Base-by-base conservation (phyloP, 2,113 vertebrate genomes). In the Miniopterus natalensis region DNA sequence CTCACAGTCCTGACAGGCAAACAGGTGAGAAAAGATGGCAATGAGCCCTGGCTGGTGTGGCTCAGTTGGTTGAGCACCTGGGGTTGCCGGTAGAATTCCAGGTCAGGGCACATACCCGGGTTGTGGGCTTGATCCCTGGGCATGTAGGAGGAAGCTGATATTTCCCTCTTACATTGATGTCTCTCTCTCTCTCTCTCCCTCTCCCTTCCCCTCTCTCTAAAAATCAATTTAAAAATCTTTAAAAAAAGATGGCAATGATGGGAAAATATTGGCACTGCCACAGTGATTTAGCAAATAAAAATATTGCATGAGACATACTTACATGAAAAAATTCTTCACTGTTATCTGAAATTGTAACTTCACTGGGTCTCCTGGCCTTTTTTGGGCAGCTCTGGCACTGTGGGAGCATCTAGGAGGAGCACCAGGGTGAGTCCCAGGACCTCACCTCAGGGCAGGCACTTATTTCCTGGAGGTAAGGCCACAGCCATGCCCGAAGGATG, bases 401-500 rank as follows among this genome's bases (percentile, higher is more conserved):
- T 31, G 71, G 63, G 21, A 55, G n/a, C 63, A 3, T 1, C 53
- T 14, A 31, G 27, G 73, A 71, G 31, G 73, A 9, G 23, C 2
- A 1, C 27, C 10, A 63, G 70, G 31, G 63, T 10, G 14, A 1
- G 73, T n/a, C 23, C 40, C 31, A 27, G 70, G 80, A 18, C 49
- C 31, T 55, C 0, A 15, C 27, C 73, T 49, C 27, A 5, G 0
- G 71, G n/a, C 18, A 57, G 70, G 49, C 2, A 1, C 51, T 84
- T 36, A 36, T 36, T 36, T 70, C 57, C 89, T 6, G 13, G 53
- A 23, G 65, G 18, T 0, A 3, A 42, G 25, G 51, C 31, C 1
- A 0, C 11, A 66, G 71, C 6, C 70, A 17, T 0, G 1, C 36
- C 71, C 29, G 31, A 65, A 36, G 53, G 49, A n/a, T 0, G 0